A percentile compares a stretch with the other conserved stretches of the same genome.
phyloP scores from a whole-genome alignment of 2,113 vertebrate species.

The Alligator sinensis region DNA sequence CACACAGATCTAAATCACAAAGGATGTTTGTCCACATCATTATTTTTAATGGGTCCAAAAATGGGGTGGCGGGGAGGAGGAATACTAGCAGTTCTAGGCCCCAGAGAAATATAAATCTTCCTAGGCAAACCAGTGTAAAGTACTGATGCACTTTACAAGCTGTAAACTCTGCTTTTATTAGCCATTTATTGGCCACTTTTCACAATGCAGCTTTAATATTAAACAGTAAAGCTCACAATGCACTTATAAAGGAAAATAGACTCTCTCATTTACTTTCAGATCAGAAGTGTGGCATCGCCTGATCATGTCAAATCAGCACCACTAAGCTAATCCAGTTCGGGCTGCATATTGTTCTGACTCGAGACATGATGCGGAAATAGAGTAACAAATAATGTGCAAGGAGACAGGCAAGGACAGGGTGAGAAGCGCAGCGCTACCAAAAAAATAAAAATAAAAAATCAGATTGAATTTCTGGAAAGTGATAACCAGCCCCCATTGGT shows the following conservation, averaged over 20 bases:
- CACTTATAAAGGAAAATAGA: constrained; percentile 71
- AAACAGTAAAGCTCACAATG: constrained; percentile 80
- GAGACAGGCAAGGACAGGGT: not conserved
- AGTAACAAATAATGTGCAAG: not conserved
- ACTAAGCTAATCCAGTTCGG: constrained; percentile 31
- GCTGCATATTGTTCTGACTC: not conserved
- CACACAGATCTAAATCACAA: not conserved
- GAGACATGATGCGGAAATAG: not conserved
- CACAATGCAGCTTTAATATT: constrained; percentile 80
- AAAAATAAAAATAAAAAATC: not conserved
- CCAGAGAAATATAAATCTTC: constrained; percentile 69
- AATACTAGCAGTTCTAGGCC: not conserved
- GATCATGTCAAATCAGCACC: constrained; percentile 39
- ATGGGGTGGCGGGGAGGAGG: not conserved
- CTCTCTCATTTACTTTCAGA: constrained; percentile 68
- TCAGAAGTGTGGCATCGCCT: constrained; percentile 40
- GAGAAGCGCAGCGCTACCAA: not conserved
- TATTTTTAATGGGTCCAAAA: constrained; percentile 30
- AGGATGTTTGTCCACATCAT: constrained; percentile 5
- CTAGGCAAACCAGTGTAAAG: constrained; percentile 64
- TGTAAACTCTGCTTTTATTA: constrained; percentile 82
- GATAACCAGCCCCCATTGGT: not conserved
- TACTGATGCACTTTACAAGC: constrained; percentile 79
- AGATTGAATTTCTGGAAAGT: not conserved
- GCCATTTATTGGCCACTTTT: constrained; percentile 81